A percentile compares a stretch with the other conserved stretches of the same genome.
Conservation (phyloP, 1,140 invertebrate species). For the Pseudomyrmex sp. region DNA sequence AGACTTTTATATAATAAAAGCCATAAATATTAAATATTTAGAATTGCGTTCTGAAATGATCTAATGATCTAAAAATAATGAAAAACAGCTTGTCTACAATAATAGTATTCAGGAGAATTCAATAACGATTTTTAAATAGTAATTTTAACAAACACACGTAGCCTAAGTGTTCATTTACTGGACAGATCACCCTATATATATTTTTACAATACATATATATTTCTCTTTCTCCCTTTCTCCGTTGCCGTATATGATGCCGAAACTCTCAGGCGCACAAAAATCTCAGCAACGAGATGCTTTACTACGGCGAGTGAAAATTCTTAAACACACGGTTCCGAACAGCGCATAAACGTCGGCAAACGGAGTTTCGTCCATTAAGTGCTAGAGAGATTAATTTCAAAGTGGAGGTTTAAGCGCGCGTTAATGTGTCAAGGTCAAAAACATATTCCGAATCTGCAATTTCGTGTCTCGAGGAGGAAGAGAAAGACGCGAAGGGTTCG, state of each 20-base stretch:
- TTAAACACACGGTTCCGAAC: neutral
- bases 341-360: neutral
- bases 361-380: neutral
- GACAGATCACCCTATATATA: no score
- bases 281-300: neutral
- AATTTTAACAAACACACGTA: no score
- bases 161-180: no score
- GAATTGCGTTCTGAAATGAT: no score
- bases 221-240: no score
- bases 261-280: neutral
- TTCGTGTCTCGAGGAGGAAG: conserved; percentile 22
- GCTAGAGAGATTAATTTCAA: conserved; percentile 14
- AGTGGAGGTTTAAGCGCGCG: neutral
- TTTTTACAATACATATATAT: no score
- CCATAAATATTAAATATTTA: no score
- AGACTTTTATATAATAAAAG: no score
- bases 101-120: no score
- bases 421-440: conserved; percentile 63
- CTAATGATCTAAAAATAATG: no score
- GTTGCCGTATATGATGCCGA: neutral
- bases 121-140: no score
- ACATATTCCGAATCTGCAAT: conserved; percentile 31
- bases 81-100: no score
- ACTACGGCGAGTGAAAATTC: neutral
- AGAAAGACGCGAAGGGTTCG: conserved; percentile 21